These are phyloP conservation scores for Macropus fuliginosus DNA, from an alignment of 2,797 vertebrate genomes.

Conservation along the genomic window DNA sequence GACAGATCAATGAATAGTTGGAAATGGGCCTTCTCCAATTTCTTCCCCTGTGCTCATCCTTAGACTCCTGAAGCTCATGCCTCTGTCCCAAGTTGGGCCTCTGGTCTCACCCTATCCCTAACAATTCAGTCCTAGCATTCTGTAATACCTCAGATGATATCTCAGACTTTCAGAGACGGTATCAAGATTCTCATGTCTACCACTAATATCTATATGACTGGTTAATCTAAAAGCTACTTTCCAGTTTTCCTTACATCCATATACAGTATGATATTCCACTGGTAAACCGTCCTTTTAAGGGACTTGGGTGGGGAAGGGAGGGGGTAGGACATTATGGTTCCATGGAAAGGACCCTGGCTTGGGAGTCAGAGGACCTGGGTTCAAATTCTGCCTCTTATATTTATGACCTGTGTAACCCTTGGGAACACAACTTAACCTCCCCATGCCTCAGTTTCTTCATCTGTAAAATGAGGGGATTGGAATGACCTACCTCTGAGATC, in stretches of 20 bases:
- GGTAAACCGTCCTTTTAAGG: neutral
- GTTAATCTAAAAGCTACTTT: conserved; percentile 21
- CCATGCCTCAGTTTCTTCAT: neutral
- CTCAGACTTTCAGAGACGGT: neutral
- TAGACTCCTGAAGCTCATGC: neutral
- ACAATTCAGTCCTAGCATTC: neutral
- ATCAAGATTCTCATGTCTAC: neutral
- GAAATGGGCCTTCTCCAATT: neutral
- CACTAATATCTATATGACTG: neutral
- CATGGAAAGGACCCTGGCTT: neutral
- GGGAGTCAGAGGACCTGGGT: neutral
- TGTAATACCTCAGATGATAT: conserved; percentile 16
- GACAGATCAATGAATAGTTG: neutral
- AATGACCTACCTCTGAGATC: neutral
- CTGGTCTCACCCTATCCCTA: neutral
- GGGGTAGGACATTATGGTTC: neutral
- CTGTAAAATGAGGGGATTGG: neutral
- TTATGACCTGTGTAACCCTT: neutral
- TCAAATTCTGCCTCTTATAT: neutral
- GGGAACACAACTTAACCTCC: neutral
- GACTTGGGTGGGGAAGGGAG: neutral
- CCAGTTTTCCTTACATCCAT: neutral
- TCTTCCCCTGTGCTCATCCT: neutral
- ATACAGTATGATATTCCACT: neutral
- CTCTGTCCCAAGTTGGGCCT: neutral